A percentile compares a stretch with the other conserved stretches of the same genome.
phyloP scores from a whole-genome alignment of 2,113 vertebrate species.

The Lucifuga dentata region DNA sequence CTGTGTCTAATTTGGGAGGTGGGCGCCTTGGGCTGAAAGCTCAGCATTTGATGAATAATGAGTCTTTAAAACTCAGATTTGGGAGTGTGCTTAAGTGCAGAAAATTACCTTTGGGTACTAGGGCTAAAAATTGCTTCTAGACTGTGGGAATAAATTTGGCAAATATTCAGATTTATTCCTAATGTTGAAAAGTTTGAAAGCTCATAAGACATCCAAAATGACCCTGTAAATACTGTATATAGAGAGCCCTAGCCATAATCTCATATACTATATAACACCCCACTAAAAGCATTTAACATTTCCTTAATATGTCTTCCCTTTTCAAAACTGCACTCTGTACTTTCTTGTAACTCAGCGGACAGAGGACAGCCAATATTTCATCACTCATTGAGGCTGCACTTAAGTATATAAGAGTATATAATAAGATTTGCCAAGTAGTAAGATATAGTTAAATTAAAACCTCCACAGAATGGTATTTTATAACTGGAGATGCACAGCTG shows the following conservation, averaged over 20 bases:
- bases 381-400: no score
- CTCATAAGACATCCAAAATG: background rate
- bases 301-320: background rate
- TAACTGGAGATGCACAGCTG: no score
- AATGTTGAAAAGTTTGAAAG: background rate
- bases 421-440: no score
- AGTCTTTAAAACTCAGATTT: constrained; percentile 4
- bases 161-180: background rate
- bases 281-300: background rate
- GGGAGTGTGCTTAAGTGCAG: constrained; percentile 25
- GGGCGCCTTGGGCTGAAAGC: background rate
- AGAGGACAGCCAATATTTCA: no score
- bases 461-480: no score
- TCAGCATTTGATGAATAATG: constrained; percentile 13
- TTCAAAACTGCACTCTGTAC: no score
- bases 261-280: background rate
- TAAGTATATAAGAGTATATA: no score
- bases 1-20: constrained; percentile 22
- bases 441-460: no score
- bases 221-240: background rate
- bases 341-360: no score
- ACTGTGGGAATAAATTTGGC: background rate
- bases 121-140: background rate
- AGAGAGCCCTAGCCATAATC: background rate
- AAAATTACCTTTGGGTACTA: background rate